Base-by-base conservation (phyloP, 2,113 vertebrate species). In the Tragelaphus scriptus region DNA sequence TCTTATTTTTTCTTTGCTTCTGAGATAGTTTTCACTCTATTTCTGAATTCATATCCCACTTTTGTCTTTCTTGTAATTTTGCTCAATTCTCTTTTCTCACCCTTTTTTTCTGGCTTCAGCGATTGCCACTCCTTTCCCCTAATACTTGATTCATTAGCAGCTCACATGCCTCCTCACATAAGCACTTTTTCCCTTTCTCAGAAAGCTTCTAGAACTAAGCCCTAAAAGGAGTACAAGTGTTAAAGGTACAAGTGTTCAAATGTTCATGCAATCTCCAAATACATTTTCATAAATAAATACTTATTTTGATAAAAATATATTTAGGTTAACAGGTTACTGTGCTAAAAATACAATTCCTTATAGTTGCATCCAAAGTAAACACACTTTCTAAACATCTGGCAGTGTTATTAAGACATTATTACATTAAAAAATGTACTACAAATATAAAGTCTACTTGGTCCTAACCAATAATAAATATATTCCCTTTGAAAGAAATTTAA, bases 341-440 rank as follows among this genome's bases (percentile, higher is more conserved):
- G 17, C 81, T 87, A 96, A 97, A 93, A 95, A 68, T 61, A 88
- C 25, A 93, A 53, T 68, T 92, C 51, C 32, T 92, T 88, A 63
- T 13, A 68, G 25, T 71, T 93, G 14, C 26, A 77, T 49, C 13
- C 28, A 90, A 90, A 75, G 53, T 47, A 93, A 95, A 84, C 36
- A 91, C 5, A 63, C 6, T 80, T 95, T 87, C 15, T 26, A 90
- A 75, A 96, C 47, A 90, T 5, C 30, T 90, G 25, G 19, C 5
- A n/a, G 51, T 79, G 23, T 84, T 86, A 71, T 53, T 65, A 96
- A 93, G 28, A 15, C 65, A 92, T 88, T 90, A 26, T 59, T 79
- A 92, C 16, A 44, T 85, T 85, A 63, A 71, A 44, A 93, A 77
- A 79, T 81, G 61, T 5, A 14, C 53, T 44, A 68, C 47, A 82